These are phyloP conservation scores for Drosophila algonquin DNA, from an alignment of 2,888 invertebrate genomes.

Conservation along the genomic window DNA sequence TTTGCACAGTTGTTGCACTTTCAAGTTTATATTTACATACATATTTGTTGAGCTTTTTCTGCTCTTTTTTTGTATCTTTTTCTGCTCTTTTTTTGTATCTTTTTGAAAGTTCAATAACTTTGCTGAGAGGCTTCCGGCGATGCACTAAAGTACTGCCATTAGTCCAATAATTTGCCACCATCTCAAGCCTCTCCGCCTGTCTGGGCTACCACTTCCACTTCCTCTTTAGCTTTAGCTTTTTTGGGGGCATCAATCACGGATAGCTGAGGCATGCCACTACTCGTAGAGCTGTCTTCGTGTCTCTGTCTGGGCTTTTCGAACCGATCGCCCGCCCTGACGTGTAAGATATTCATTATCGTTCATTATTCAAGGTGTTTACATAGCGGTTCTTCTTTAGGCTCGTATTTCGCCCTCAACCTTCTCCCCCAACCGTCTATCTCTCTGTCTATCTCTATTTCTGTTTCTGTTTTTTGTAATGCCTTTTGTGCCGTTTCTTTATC, in stretches of 20 bases:
- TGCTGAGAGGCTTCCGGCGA: background rate
- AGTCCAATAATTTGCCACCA: background rate
- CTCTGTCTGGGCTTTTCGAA: background rate
- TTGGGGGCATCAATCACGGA: background rate
- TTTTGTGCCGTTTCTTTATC: conserved; percentile 26
- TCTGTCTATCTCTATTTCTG: background rate
- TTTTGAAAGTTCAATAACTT: background rate
- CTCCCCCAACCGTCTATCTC: background rate
- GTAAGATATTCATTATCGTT: conserved; percentile 68
- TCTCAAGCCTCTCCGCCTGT: background rate
- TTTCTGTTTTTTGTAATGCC: conserved; percentile 19
- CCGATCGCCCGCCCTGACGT: conserved; percentile 13
- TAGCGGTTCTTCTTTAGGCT: conserved; percentile 27
- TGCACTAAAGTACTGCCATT: background rate
- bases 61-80: background rate
- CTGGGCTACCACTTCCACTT: background rate
- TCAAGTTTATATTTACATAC: background rate
- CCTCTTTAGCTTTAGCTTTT: background rate
- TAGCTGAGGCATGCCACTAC: background rate
- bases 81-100: background rate
- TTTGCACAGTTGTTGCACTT: background rate
- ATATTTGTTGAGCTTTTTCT: too few relatives aligned
- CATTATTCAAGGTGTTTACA: conserved; percentile 66
- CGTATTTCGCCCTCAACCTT: background rate
- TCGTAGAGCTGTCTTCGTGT: background rate